Percentiles rank a stretch among this genome's conserved stretches.
Evolutionary conservation across 2,797 vertebrate genomes (phyloP).

Genomic region (Choloepus didactylus): DNA sequence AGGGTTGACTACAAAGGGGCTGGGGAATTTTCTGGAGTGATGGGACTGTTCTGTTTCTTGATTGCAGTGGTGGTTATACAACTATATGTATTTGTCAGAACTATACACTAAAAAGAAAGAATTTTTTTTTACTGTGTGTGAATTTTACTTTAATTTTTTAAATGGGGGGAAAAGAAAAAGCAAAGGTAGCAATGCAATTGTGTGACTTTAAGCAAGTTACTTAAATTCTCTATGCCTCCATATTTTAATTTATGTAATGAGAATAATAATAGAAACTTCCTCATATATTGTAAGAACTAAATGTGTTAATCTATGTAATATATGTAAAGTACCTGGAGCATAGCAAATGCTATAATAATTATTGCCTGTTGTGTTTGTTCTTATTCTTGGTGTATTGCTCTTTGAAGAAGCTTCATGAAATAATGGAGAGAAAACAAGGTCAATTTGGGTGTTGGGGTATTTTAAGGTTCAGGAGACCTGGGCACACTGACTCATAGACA

Average conservation of each 20-base stretch:
- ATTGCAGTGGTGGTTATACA: background rate
- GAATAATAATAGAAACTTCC: background rate
- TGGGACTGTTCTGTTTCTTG: background rate
- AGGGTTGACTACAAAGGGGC: background rate
- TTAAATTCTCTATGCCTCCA: background rate
- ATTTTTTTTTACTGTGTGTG: background rate
- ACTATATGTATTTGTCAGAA: background rate
- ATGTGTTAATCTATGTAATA: background rate
- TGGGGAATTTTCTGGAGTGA: background rate
- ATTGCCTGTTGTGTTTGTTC: background rate
- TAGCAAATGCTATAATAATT: background rate
- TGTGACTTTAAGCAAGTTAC: background rate
- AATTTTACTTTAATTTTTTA: constrained; percentile 43
- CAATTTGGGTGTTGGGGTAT: background rate
- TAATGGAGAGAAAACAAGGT: background rate
- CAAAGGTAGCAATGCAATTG: background rate
- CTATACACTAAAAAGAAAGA: background rate
- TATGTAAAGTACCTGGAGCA: background rate
- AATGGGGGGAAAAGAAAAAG: background rate
- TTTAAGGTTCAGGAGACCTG: background rate
- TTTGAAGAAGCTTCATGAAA: background rate
- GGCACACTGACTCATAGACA: rapidly evolving
- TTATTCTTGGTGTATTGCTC: background rate
- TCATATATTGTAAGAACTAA: background rate
- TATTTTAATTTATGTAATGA: background rate